Conservation (phyloP, 2,113 vertebrate species). For the Oncorhynchus clarkii region DNA sequence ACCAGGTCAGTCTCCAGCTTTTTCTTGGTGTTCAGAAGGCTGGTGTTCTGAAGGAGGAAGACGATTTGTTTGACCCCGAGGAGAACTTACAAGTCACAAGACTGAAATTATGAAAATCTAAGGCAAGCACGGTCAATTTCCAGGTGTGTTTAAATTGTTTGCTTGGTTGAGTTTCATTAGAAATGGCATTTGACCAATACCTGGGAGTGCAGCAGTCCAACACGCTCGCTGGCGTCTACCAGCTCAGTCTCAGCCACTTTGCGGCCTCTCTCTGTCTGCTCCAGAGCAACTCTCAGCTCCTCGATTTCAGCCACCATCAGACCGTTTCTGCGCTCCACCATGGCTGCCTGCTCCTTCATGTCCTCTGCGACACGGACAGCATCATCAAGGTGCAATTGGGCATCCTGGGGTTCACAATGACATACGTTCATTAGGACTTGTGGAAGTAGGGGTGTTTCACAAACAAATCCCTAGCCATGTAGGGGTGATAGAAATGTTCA, state of each 20-base stretch:
- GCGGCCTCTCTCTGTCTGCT: constrained; percentile 77
- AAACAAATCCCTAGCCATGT: background rate
- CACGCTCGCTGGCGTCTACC: constrained; percentile 69
- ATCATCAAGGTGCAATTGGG: constrained; percentile 7
- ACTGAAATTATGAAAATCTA: too few relatives aligned
- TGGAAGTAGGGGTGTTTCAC: background rate
- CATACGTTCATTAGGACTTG: background rate
- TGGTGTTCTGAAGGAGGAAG: constrained; percentile 52
- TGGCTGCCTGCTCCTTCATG: constrained; percentile 76
- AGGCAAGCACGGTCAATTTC: background rate
- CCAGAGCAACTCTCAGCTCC: constrained; percentile 72
- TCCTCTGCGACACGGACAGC: constrained; percentile 54
- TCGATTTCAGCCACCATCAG: constrained; percentile 78
- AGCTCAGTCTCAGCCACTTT: constrained; percentile 81
- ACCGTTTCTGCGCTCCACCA: constrained; percentile 77
- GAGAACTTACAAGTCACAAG: too few relatives aligned
- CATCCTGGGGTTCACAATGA: background rate
- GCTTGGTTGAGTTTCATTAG: background rate
- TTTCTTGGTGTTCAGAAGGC: constrained; percentile 65
- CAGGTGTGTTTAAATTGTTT: background rate
- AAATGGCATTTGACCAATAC: constrained; percentile 37
- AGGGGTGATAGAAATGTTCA: too few relatives aligned
- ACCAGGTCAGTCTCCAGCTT: constrained; percentile 64
- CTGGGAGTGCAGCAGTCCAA: constrained; percentile 75
- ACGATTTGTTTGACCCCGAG: too few relatives aligned